Base-by-base conservation (phyloP, 2,888 invertebrate species). In the Diarsia rubi region DNA sequence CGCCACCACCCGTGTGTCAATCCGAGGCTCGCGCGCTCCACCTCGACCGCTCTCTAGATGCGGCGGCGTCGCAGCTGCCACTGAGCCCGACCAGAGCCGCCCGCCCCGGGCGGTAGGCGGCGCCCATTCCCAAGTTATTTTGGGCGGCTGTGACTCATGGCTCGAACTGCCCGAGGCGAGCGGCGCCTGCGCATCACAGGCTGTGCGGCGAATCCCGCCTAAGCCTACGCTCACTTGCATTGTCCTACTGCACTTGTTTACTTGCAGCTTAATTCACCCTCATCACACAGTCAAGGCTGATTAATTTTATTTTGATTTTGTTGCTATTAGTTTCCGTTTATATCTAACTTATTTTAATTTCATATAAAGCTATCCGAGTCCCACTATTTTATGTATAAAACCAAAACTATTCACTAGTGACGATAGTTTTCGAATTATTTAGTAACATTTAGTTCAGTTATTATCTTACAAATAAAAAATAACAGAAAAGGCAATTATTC, bases 71-170 rank as follows among this genome's bases (percentile, higher is more conserved):
- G 93, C 93, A 94, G 94, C 92, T 94, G 94, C 95, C 96, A 96
- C 96, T 96, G 96, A 95, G 93, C 93, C 91, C 91, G 87, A 90
- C 88, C 91, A 87, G 87, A 90, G 90, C 95, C 95, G 96, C 95
- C 96, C 96, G 96, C 96, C 96, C 95, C 94, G 94, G 95, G 93
- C 95, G 96, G 93, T 96, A 96, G 96, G 96, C 95, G 96, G 96
- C 96, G 96, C 96, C 96, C 96, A 94, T 93, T 92, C 92, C 92
- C 90, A 88, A 90, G 92, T 90, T 96, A 96, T 96, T 96, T 95
- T 93, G 90, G 95, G 96, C 94, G 91, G 90, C 89, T 90, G 93
- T 96, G 96, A 96, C 92, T 96, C 96, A 96, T 90, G 89, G 91
- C 93, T 93, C 92, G 91, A 92, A 92, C 94, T 90, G 93, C 95